Evolutionary conservation across 2,113 vertebrate species (phyloP), one percentile per base, ranked within the genome.

Genomic region (Cebus imitator): DNA sequence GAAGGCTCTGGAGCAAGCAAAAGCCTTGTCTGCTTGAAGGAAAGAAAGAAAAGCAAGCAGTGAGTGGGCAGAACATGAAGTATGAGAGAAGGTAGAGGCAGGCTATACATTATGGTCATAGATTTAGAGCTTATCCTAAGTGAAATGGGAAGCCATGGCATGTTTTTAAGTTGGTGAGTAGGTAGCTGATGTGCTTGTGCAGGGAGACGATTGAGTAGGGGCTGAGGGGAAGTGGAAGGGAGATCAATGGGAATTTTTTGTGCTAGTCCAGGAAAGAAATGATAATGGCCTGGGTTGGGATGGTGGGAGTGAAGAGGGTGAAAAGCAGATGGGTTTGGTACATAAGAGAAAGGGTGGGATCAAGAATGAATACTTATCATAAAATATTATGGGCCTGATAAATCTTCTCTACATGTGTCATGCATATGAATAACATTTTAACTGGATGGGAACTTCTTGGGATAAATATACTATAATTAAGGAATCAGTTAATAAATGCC

Each of bases 341-440:
- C 72, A 11, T 87, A 40, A 87, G 48, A 14, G 43, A 87, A 55
- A 66, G 27, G 7, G 43, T 83, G 8, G 37, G 61, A 85, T 64
- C 13, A 57, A 64, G 17, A 13, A 61, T 76, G 12, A 75, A 78
- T 81, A 27, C 92, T 88, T 86, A 6, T 10, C 84, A 52, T 86
- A 58, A 94, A 70, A 81, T 75, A 75, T 91, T 68, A 79, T 37
- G 61, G 30, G 9, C 21, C 8, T 91, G 79, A 76, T 94, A 85
- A 82, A 72, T 84, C 52, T 80, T 90, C 4, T 88, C 37, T 90
- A 27, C 4, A 14, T 52, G 21, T 90, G n/a, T 79, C 40, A 32
- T 66, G 48, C 52, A 40, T 73, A 27, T 83, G 20, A 81, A 76
- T 76, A 66, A 76, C 37, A 90, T 94, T 97, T 91, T 95, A 87